Evolutionary conservation across 2,797 vertebrate species (phyloP).

Genomic region (Falco columbarius): DNA sequence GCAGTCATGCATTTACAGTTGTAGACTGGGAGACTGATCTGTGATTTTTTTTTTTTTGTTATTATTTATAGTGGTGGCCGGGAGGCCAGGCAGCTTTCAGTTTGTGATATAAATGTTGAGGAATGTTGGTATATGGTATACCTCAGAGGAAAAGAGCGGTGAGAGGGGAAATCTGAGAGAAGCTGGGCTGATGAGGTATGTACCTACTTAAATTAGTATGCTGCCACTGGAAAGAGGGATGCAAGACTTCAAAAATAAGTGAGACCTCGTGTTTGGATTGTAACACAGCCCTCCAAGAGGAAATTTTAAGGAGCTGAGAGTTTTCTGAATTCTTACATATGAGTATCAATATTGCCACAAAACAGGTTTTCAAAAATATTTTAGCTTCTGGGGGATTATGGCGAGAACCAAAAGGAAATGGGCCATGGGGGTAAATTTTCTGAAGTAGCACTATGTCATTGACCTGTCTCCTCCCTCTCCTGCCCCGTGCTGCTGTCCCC

Average conservation of each 20-base stretch:
- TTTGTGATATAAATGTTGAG: background rate
- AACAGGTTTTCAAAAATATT: background rate
- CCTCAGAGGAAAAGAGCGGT: background rate
- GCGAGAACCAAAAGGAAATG: background rate
- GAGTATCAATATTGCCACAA: background rate
- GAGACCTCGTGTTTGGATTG: background rate
- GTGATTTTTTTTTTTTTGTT: background rate
- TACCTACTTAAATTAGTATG: background rate
- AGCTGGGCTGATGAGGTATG: background rate
- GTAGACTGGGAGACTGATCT: background rate
- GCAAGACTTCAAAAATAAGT: slow-evolving; percentile 10
- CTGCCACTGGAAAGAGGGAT: background rate
- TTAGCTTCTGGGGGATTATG: background rate
- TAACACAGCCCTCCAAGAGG: background rate
- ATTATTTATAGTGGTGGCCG: slow-evolving; percentile 4
- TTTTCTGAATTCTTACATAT: background rate
- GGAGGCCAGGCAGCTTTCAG: background rate
- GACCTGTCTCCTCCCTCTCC: background rate
- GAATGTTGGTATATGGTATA: background rate
- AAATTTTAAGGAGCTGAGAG: background rate
- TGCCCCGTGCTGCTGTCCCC: too few species aligned
- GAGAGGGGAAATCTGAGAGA: slow-evolving; percentile 17
- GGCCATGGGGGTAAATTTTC: background rate
- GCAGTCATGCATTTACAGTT: background rate
- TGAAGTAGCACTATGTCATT: background rate